Evolutionary conservation across 2,113 vertebrate genomes (phyloP).

Genomic region (Holacanthus passer): DNA sequence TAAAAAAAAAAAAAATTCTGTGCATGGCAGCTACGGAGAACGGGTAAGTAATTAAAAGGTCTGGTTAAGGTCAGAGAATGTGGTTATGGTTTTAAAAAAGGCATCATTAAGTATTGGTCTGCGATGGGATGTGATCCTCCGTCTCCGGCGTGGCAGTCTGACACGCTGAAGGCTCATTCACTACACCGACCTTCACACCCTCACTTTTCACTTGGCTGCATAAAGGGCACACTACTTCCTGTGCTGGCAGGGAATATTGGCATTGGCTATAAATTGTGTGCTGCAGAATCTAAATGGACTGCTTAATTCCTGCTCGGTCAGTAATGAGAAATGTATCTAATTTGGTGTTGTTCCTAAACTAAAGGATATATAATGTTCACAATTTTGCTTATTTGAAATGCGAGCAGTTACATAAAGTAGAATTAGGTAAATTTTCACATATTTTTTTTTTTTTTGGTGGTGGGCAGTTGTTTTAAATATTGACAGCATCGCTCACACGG

Average conservation of each 20-base stretch:
- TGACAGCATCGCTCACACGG: neutral
- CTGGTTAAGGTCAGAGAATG: neutral
- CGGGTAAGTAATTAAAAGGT: neutral
- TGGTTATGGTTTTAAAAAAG: neutral
- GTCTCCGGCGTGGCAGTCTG: slow-evolving; percentile 7
- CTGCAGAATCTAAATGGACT: slow-evolving; percentile 22
- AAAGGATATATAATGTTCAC: neutral
- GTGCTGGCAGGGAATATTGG: slow-evolving; percentile 13
- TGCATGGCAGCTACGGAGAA: neutral
- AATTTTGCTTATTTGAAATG: neutral
- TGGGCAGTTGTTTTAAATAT: neutral
- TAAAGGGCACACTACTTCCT: slow-evolving; percentile 10
- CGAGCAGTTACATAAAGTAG: neutral
- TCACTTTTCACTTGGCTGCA: slow-evolving; percentile 40
- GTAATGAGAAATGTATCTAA: neutral
- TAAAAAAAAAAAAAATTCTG: neutral
- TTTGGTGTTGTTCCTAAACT: slow-evolving; percentile 1
- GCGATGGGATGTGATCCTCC: slow-evolving; percentile 9
- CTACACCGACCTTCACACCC: slow-evolving; percentile 3
- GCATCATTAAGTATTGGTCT: neutral
- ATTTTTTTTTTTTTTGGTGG: neutral
- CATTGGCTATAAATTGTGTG: slow-evolving; percentile 23
- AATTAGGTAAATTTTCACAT: neutral
- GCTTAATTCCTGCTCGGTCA: slow-evolving; percentile 4
- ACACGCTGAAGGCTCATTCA: slow-evolving; percentile 41